Conservation (phyloP, 2,113 vertebrate species). For the Hypanus sabinus region DNA sequence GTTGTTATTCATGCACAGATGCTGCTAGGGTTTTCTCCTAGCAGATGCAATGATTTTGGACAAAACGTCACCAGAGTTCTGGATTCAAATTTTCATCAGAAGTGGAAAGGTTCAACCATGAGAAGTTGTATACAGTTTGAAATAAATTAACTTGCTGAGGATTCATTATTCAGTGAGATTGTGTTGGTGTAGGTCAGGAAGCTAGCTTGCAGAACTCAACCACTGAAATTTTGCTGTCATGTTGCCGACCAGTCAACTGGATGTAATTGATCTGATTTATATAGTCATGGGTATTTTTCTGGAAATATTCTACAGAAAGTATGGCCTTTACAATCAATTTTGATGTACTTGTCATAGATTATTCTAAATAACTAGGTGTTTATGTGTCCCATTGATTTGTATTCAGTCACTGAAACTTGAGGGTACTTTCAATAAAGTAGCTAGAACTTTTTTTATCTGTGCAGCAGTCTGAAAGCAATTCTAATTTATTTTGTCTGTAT, state of each 20-base stretch:
- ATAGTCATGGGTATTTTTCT: not conserved
- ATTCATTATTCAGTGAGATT: not conserved
- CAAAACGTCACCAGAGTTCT: not conserved
- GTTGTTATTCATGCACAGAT: not conserved
- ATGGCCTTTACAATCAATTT: not conserved
- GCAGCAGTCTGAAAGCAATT: not conserved
- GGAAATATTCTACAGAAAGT: too few relatives aligned
- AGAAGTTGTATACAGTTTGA: not conserved
- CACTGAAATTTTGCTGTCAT: not conserved
- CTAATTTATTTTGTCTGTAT: not conserved
- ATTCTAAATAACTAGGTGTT: not conserved
- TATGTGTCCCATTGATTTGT: not conserved
- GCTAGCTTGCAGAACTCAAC: not conserved
- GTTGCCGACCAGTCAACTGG: not conserved
- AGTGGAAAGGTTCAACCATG: not conserved
- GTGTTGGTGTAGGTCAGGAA: slow-evolving; percentile 5
- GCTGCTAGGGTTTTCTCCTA: not conserved
- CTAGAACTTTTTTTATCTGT: not conserved
- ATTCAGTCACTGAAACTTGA: not conserved
- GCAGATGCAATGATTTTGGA: not conserved
- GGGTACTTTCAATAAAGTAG: too few relatives aligned
- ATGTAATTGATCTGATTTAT: not conserved
- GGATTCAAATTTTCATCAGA: not conserved
- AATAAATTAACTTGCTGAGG: not conserved
- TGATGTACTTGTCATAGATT: not conserved